A percentile compares a stretch with the other conserved stretches of the same genome.
Evolutionary conservation across 2,888 invertebrate species (phyloP).

Genomic region (Ectemnius cavifrons): DNA sequence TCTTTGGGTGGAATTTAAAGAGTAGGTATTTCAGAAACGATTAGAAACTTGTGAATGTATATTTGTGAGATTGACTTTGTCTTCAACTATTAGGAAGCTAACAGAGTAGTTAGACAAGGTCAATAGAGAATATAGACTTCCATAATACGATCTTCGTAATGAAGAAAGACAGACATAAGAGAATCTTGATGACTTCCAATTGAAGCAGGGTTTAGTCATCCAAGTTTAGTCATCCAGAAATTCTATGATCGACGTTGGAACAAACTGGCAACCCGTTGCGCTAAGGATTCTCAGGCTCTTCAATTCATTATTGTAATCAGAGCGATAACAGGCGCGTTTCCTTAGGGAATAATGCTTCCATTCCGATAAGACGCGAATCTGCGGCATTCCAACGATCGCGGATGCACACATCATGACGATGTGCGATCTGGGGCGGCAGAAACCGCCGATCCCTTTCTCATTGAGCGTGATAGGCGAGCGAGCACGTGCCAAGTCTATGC

Average conservation of each 20-base stretch:
- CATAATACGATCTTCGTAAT: too few relatives aligned
- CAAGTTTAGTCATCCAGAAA: too few relatives aligned
- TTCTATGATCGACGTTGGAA: too few relatives aligned
- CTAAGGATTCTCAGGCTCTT: too few relatives aligned
- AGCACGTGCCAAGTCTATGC: conserved; percentile 59
- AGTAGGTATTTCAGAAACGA: too few relatives aligned
- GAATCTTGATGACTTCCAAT: too few relatives aligned
- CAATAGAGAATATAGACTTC: conserved; percentile 44
- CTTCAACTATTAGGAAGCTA: conserved; percentile 48
- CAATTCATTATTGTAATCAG: background rate
- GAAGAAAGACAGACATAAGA: too few relatives aligned
- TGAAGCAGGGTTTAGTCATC: too few relatives aligned
- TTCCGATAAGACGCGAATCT: conserved; percentile 65
- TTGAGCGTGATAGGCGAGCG: conserved; percentile 30
- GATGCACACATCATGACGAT: conserved; percentile 6
- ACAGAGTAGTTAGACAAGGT: conserved; percentile 45
- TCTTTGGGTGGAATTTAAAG: background rate
- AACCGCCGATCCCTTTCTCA: conserved; percentile 15
- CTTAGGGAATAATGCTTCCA: conserved; percentile 64
- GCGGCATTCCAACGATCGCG: conserved; percentile 59
- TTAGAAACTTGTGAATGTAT: conserved; percentile 43
- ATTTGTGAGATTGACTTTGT: conserved; percentile 57
- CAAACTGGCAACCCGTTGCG: too few relatives aligned
- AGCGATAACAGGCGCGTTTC: conserved; percentile 44
- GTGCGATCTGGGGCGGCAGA: too few relatives aligned